A percentile compares a stretch with the other conserved stretches of the same genome.
Evolutionary conservation across 2,113 vertebrate genomes (phyloP).

Genomic region (Egretta garzetta): DNA sequence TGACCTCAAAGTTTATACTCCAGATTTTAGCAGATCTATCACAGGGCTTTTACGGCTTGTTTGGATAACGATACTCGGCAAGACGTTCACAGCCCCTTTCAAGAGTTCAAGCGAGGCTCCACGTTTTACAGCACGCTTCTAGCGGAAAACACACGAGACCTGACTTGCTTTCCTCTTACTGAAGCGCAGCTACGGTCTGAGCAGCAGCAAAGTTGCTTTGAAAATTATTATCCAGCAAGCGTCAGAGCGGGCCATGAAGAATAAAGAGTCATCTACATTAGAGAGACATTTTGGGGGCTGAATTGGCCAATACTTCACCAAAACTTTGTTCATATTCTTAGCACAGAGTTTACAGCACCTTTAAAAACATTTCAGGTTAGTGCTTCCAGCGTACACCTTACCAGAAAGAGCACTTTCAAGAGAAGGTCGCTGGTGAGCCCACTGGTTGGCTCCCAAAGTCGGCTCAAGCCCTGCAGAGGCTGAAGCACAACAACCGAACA

Average conservation of each 20-base stretch:
- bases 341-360: not conserved
- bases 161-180: not conserved
- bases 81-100: accelerated
- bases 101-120: not conserved
- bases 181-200: not conserved
- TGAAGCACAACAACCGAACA: accelerated
- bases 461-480: not conserved
- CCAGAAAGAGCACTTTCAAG: accelerated
- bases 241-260: not conserved
- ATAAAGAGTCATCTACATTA: no score
- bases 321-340: accelerated
- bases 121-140: not conserved
- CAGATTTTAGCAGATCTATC: not conserved
- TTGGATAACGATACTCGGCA: not conserved
- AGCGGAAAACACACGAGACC: not conserved
- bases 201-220: not conserved
- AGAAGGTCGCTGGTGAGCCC: not conserved
- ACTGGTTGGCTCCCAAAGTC: accelerated
- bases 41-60: not conserved
- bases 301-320: not conserved
- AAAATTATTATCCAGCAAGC: not conserved
- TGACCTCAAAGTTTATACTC: not conserved
- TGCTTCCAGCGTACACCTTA: not conserved
- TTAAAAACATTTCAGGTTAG: not conserved
- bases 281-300: no score